These are phyloP conservation scores for Sitta europaea DNA, from an alignment of 2,113 vertebrate genomes.

Conservation along the genomic window DNA sequence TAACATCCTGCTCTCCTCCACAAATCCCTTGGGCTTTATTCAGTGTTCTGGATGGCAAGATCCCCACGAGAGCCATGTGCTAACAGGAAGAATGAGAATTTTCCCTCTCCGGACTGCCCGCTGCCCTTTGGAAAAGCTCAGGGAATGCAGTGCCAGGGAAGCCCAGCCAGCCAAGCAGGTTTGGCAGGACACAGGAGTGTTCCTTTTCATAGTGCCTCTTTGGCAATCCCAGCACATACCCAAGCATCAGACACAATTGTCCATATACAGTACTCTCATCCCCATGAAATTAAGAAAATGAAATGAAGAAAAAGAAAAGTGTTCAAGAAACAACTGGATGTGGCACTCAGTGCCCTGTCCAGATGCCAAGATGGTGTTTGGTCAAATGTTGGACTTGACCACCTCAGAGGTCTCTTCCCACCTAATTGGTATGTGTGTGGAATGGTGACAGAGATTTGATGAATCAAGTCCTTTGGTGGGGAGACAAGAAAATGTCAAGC, in stretches of 20 bases:
- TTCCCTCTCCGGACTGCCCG: background rate
- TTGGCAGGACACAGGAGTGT: background rate
- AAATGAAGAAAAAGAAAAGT: background rate
- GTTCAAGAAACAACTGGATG: background rate
- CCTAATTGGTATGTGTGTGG: fast-evolving
- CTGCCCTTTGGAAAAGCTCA: background rate
- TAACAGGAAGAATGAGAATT: background rate
- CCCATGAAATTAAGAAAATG: background rate
- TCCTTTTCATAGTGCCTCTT: background rate
- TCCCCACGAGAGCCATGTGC: background rate
- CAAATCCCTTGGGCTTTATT: background rate
- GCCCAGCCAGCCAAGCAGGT: background rate
- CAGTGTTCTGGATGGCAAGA: background rate
- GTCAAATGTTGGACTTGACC: background rate
- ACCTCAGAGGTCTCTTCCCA: background rate
- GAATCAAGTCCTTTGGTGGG: background rate
- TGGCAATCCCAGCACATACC: background rate
- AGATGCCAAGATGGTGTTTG: background rate
- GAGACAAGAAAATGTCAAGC: background rate
- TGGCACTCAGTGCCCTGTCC: background rate
- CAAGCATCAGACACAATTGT: background rate
- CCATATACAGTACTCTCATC: background rate
- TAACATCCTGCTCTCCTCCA: background rate
- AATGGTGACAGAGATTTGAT: background rate
- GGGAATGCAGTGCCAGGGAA: background rate